phyloP scores from a whole-genome alignment of 2,113 vertebrate genomes.

The Coregonus clupeaformis region DNA sequence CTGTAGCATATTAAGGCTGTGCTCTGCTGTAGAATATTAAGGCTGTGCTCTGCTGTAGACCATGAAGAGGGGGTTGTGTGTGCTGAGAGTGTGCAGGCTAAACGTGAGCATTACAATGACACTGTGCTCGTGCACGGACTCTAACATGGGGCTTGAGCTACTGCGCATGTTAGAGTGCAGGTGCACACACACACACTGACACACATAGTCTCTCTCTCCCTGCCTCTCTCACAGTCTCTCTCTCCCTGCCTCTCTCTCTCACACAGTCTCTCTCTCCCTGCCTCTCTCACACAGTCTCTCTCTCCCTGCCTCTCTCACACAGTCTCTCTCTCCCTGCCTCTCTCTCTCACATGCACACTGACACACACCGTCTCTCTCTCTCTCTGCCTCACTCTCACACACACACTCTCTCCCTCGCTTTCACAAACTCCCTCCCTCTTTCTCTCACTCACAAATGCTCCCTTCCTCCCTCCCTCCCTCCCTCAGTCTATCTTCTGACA shows the following conservation, averaged over 20 bases:
- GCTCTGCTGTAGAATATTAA: too few relatives aligned
- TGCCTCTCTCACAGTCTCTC: background rate
- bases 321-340: slow-evolving; percentile 3
- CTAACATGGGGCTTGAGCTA: background rate
- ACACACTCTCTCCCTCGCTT: too few relatives aligned
- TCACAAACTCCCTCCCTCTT: background rate
- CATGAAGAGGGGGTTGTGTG: too few relatives aligned
- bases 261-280: background rate
- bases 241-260: background rate
- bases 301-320: background rate
- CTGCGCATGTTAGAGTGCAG: slow-evolving; percentile 1
- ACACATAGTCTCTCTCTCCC: background rate
- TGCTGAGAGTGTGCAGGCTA: too few relatives aligned
- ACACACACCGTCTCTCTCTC: background rate
- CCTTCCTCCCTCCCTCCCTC: background rate
- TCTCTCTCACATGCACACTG: slow-evolving; percentile 9
- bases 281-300: background rate
- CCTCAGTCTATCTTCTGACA: background rate
- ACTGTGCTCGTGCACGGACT: background rate
- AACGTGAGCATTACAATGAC: background rate
- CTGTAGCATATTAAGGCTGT: too few relatives aligned
- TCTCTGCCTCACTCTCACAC: background rate
- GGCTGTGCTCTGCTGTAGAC: too few relatives aligned
- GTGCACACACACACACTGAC: background rate
- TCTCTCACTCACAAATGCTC: background rate